A percentile compares a stretch with the other conserved stretches of the same genome.
Evolutionary conservation across 2,888 invertebrate genomes (phyloP).

Genomic region (Oegoconia quadripuncta): DNA sequence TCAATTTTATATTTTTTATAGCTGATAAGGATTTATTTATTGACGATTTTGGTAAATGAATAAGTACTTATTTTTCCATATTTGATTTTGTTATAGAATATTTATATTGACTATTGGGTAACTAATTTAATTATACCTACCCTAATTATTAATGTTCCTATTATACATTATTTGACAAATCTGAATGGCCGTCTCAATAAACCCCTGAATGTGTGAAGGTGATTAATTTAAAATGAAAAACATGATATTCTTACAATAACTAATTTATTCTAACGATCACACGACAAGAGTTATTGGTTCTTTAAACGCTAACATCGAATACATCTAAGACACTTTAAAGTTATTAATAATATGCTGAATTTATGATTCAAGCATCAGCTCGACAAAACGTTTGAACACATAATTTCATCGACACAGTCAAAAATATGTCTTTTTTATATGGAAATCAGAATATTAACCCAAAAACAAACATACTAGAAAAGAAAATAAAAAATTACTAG

Average conservation of each 20-base stretch:
- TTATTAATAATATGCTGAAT: too few relatives aligned
- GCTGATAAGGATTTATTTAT: constrained; percentile 2
- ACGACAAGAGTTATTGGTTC: constrained; percentile 43
- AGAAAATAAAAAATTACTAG: too few relatives aligned
- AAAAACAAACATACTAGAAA: too few relatives aligned
- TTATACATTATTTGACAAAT: constrained; percentile 2
- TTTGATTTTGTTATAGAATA: neutral
- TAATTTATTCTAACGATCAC: constrained; percentile 51
- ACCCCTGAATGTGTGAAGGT: neutral
- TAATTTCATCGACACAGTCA: too few relatives aligned
- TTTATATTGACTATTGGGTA: neutral
- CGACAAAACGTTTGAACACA: too few relatives aligned
- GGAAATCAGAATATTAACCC: too few relatives aligned
- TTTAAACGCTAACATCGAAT: constrained; percentile 27
- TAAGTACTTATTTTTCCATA: constrained; percentile 3
- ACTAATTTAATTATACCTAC: neutral
- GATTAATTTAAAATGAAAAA: neutral
- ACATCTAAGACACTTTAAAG: constrained; percentile 8
- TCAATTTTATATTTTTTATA: constrained; percentile 3
- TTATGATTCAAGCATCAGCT: too few relatives aligned
- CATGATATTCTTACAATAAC: neutral
- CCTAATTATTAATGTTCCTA: constrained; percentile 1
- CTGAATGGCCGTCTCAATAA: neutral
- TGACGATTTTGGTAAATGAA: constrained; percentile 2
- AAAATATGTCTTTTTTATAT: too few relatives aligned